Percentiles rank a stretch among this genome's conserved stretches.
Evolutionary conservation across 2,113 vertebrate species (phyloP).

Genomic region (Lagenorhynchus albirostris): DNA sequence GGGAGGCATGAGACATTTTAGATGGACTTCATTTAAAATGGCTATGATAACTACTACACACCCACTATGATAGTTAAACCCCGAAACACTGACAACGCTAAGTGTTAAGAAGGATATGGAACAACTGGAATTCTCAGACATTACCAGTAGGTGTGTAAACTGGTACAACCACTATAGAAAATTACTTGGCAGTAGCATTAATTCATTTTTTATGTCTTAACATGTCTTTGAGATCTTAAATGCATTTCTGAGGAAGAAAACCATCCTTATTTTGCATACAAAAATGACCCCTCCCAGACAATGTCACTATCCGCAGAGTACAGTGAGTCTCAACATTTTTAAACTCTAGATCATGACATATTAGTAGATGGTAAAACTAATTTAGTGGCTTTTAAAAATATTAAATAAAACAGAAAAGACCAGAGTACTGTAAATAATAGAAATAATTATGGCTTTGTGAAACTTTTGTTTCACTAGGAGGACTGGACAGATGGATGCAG

Average conservation of each 20-base stretch:
- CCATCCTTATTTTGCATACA: not conserved
- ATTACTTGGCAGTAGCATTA: not conserved
- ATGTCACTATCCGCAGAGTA: not conserved
- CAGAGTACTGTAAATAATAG: not conserved
- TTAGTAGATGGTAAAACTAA: not conserved
- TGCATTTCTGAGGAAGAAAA: constrained; percentile 1
- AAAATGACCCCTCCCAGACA: not conserved
- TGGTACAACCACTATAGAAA: not conserved
- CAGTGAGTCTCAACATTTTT: not conserved
- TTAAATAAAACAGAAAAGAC: not conserved
- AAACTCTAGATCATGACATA: not conserved
- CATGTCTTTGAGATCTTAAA: not conserved
- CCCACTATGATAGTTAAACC: not conserved
- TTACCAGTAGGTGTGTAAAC: not conserved
- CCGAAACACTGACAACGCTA: not conserved
- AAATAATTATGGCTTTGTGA: not conserved
- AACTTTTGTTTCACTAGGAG: not conserved
- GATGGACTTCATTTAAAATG: not conserved
- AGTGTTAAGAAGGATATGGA: not conserved
- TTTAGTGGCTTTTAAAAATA: not conserved
- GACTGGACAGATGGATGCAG: not conserved
- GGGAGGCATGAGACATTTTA: not conserved
- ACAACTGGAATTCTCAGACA: not conserved
- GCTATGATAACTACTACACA: not conserved
- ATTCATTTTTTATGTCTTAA: not conserved